Conservation (phyloP, 2,888 invertebrate genomes). For the Cheilosia vernalis region DNA sequence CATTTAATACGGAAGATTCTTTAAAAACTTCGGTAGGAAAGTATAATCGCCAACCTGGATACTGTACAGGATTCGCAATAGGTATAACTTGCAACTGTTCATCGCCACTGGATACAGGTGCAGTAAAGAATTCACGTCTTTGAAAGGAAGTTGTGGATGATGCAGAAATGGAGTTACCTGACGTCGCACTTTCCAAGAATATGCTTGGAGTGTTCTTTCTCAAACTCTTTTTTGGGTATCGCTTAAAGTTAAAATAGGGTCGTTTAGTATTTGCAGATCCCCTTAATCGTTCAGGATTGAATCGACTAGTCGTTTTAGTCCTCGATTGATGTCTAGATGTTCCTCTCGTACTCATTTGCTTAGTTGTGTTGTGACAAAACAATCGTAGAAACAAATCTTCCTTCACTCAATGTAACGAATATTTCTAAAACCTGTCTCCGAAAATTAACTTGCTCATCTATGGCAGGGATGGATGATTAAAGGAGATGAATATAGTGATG, state of each 20-base stretch:
- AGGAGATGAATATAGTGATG: too few relatives aligned
- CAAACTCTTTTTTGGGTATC: not conserved
- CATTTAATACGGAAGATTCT: slow-evolving; percentile 84
- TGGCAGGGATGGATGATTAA: too few relatives aligned
- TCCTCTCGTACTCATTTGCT: too few relatives aligned
- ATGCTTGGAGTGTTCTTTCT: not conserved
- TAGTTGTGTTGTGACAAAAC: too few relatives aligned
- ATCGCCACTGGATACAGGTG: slow-evolving; percentile 76
- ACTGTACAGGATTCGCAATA: slow-evolving; percentile 81
- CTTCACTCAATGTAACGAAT: too few relatives aligned
- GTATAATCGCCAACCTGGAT: slow-evolving; percentile 91
- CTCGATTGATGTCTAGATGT: too few relatives aligned
- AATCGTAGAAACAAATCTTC: too few relatives aligned
- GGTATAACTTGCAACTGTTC: slow-evolving; percentile 77
- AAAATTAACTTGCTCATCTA: too few relatives aligned
- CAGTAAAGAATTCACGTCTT: slow-evolving; percentile 18
- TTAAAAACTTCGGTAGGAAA: slow-evolving; percentile 87
- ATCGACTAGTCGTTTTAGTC: too few relatives aligned
- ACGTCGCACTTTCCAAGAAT: not conserved
- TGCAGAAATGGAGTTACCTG: not conserved
- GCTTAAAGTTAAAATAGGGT: not conserved
- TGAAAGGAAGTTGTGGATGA: not conserved
- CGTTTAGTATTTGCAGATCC: not conserved
- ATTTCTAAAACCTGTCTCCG: too few relatives aligned
- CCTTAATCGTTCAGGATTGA: not conserved